Evolutionary conservation across 2,113 vertebrate species (phyloP).

Genomic region (Ictalurus punctatus): DNA sequence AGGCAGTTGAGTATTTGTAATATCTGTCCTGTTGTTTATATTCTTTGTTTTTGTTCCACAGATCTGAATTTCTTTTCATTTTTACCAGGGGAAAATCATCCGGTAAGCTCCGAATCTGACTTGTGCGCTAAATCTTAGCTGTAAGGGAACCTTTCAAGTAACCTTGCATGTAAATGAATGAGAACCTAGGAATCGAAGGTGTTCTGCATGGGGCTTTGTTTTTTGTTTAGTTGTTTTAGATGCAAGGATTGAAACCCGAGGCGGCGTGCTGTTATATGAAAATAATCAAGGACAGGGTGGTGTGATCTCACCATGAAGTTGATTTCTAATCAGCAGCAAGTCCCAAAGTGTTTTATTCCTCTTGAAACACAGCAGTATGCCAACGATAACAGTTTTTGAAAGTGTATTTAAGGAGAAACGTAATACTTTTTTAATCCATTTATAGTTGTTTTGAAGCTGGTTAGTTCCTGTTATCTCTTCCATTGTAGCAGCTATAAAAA

Average conservation of each 20-base stretch:
- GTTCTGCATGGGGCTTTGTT: neutral
- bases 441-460: neutral
- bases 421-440: neutral
- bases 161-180: neutral
- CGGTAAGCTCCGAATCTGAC: constrained; percentile 75
- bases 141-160: constrained; percentile 12
- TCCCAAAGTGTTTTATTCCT: neutral
- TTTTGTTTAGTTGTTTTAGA: neutral
- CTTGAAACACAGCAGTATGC: neutral
- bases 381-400: neutral
- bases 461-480: neutral
- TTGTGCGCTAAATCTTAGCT: neutral
- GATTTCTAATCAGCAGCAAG: neutral
- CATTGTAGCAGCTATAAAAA: neutral
- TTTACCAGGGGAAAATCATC: constrained; percentile 97
- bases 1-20: neutral
- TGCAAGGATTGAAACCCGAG: neutral
- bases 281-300: neutral
- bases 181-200: neutral
- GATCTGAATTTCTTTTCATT: constrained; percentile 98
- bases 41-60: constrained; percentile 65
- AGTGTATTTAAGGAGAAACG: neutral
- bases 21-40: neutral
- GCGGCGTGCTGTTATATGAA: neutral
- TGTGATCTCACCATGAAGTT: neutral